Evolutionary conservation across 2,113 vertebrate genomes (phyloP).

Genomic region (Hassar affinis): DNA sequence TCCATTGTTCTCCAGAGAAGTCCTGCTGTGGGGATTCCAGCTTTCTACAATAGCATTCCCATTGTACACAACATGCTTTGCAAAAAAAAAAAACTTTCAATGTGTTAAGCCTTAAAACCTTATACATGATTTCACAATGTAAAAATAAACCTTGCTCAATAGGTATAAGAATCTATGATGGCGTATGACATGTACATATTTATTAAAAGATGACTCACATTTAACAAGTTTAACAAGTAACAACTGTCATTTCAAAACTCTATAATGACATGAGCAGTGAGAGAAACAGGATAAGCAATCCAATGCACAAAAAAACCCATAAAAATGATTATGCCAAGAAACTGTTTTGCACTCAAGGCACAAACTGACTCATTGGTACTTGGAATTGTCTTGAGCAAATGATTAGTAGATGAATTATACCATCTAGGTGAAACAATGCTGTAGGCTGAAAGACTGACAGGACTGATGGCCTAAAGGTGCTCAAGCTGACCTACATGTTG

Average conservation of each 20-base stretch:
- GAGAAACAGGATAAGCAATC: neutral
- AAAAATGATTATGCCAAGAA: neutral
- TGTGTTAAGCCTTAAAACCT: constrained; percentile 60
- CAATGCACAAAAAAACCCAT: neutral
- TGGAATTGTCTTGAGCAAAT: neutral
- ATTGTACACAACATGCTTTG: too few relatives aligned
- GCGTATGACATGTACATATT: neutral
- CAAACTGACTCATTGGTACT: neutral
- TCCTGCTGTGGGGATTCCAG: constrained; percentile 72
- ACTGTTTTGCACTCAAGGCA: constrained; percentile 1
- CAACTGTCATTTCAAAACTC: neutral
- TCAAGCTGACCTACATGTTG: constrained; percentile 41
- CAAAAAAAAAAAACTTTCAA: constrained; percentile 34
- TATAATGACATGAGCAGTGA: neutral
- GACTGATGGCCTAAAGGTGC: constrained; percentile 16
- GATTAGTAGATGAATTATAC: constrained; percentile 3
- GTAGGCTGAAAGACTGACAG: constrained; percentile 8
- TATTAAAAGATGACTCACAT: neutral
- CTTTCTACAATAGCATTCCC: constrained; percentile 66
- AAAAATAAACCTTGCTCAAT: constrained; percentile 60
- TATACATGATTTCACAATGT: constrained; percentile 71
- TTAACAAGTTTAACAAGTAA: neutral
- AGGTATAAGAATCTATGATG: neutral
- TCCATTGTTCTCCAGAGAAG: constrained; percentile 72
- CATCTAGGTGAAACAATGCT: neutral